phyloP scores from a whole-genome alignment of 92 coral and sea anemone genomes.

The Montipora capitata region DNA sequence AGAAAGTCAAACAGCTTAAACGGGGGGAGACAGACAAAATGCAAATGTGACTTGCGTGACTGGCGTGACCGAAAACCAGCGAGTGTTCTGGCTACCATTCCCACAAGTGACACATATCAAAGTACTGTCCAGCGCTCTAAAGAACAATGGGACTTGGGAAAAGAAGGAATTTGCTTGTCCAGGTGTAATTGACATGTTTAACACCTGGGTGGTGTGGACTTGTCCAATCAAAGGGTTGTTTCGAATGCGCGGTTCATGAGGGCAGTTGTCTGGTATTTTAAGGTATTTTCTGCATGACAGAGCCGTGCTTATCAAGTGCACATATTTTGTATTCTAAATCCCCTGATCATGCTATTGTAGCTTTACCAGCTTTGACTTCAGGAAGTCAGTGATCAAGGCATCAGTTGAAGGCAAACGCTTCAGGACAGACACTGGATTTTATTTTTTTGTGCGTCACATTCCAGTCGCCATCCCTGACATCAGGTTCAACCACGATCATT shows the following conservation, averaged over 20 bases:
- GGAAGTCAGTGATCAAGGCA: slow-evolving; percentile 20
- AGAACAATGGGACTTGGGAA: neutral
- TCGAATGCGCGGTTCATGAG: slow-evolving; percentile 5
- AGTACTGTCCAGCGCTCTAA: neutral
- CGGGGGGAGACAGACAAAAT: neutral
- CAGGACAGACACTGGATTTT: neutral
- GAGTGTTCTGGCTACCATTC: neutral
- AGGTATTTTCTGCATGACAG: slow-evolving; percentile 8
- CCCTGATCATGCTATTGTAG: slow-evolving; percentile 20
- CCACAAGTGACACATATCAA: neutral
- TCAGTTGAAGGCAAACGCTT: slow-evolving; percentile 41
- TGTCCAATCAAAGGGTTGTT: slow-evolving; percentile 14
- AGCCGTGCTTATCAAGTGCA: neutral
- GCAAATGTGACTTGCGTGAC: no score
- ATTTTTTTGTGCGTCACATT: no score
- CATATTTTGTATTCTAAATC: no score
- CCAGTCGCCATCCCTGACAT: no score
- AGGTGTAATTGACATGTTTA: neutral
- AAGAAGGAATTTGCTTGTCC: neutral
- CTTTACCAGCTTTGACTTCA: slow-evolving; percentile 1
- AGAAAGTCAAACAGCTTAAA: neutral
- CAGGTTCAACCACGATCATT: no score
- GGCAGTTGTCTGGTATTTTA: slow-evolving; percentile 20
- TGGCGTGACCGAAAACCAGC: neutral
- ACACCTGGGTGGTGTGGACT: slow-evolving; percentile 29